Evolutionary conservation across 2,888 invertebrate species (phyloP).

Genomic region (Acronicta psi): DNA sequence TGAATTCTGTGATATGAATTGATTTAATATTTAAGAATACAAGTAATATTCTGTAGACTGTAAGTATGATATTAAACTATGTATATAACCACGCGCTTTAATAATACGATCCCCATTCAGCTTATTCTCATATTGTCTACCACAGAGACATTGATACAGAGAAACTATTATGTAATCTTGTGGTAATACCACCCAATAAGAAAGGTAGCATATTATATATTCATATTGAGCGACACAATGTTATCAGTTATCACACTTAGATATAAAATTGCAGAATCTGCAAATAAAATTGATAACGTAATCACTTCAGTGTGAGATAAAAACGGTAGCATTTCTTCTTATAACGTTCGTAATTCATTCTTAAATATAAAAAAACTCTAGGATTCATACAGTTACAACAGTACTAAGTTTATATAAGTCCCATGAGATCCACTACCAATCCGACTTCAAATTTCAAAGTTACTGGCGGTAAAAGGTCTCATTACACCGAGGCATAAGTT

Average conservation of each 20-base stretch:
- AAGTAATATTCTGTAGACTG: background rate
- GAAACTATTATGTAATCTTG: conserved; percentile 16
- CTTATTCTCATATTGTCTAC: background rate
- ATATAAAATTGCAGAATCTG: background rate
- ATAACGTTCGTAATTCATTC: background rate
- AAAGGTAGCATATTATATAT: conserved; percentile 9
- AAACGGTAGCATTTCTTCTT: background rate
- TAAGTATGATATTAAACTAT: background rate
- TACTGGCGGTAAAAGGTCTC: conserved; percentile 6
- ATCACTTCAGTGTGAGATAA: conserved; percentile 6
- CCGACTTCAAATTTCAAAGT: no score
- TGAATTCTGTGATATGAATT: no score
- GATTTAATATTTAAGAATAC: no score
- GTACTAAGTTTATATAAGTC: no score
- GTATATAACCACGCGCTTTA: background rate
- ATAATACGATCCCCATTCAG: background rate
- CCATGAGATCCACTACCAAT: no score
- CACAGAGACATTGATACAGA: background rate
- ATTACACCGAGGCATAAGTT: conserved; percentile 34
- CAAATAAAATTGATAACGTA: conserved; percentile 13
- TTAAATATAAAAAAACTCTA: no score
- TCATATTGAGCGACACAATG: conserved; percentile 1
- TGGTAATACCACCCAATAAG: conserved; percentile 14
- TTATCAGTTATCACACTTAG: conserved; percentile 21
- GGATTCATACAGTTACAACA: background rate